phyloP scores from a whole-genome alignment of 2,888 invertebrate species.

The Tetanocera ferruginea region DNA sequence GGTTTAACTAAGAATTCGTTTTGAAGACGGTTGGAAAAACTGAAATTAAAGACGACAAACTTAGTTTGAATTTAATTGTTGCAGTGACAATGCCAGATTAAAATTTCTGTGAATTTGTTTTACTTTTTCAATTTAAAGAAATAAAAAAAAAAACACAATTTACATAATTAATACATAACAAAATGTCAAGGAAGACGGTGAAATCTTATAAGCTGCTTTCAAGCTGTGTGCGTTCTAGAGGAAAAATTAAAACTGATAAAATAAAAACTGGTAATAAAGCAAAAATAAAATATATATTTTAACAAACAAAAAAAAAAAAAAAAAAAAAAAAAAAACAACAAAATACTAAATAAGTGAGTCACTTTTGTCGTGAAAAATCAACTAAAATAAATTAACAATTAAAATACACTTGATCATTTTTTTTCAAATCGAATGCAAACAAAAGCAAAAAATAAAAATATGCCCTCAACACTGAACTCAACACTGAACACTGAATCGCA shows the following conservation, averaged over 20 bases:
- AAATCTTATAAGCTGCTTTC: constrained; percentile 52
- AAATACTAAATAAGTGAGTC: not conserved
- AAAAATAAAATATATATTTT: too few relatives aligned
- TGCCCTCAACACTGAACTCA: not conserved
- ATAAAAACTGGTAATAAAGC: not conserved
- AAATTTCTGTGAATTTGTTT: not conserved
- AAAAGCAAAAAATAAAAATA: not conserved
- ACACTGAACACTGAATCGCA: constrained; percentile 1
- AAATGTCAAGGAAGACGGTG: constrained; percentile 47
- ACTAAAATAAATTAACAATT: not conserved
- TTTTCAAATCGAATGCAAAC: not conserved
- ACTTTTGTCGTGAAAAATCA: not conserved
- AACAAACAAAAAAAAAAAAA: too few relatives aligned
- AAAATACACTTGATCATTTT: constrained; percentile 23
- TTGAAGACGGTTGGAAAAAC: not conserved
- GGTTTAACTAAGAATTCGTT: not conserved
- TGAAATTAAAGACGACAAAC: constrained; percentile 22
- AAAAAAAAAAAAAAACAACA: not conserved
- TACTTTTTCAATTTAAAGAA: not conserved
- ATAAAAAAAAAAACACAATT: not conserved
- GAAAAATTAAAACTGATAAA: constrained; percentile 43
- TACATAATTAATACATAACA: not conserved
- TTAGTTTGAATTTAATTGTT: constrained; percentile 59
- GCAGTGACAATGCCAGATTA: constrained; percentile 55
- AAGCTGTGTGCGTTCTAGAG: constrained; percentile 45